Evolutionary conservation across 2,888 invertebrate species (phyloP).

Genomic region (Agrotis clavis): DNA sequence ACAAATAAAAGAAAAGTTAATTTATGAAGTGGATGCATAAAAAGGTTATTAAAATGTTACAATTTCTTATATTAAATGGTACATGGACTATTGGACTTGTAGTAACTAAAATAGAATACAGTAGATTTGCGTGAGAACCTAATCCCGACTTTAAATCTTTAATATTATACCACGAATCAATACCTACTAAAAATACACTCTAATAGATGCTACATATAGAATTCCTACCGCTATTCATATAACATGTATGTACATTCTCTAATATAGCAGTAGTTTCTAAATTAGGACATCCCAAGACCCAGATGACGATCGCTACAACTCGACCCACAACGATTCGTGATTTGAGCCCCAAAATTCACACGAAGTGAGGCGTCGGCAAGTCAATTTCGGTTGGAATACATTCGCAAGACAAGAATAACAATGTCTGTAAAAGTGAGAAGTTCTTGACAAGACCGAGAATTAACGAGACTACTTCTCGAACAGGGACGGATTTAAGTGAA

Average conservation of each 20-base stretch:
- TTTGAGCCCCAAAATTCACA: constrained; percentile 60
- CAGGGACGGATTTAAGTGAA: constrained; percentile 58
- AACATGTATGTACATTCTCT: background rate
- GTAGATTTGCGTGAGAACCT: no score
- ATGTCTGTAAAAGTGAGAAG: constrained; percentile 70
- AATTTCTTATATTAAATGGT: no score
- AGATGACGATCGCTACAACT: constrained; percentile 31
- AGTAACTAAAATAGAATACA: no score
- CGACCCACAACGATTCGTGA: constrained; percentile 44
- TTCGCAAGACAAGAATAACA: constrained; percentile 70
- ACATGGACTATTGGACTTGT: no score
- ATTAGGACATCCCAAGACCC: constrained; percentile 34
- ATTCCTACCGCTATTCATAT: background rate
- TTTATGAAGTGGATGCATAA: no score
- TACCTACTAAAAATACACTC: background rate
- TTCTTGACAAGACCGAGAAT: constrained; percentile 68
- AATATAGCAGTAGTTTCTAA: constrained; percentile 15
- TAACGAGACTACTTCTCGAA: constrained; percentile 63
- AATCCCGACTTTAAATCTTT: background rate
- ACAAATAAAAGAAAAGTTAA: no score
- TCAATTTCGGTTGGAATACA: constrained; percentile 66
- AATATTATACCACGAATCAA: background rate
- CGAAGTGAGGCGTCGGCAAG: constrained; percentile 44
- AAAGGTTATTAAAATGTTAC: no score
- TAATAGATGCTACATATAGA: background rate